Evolutionary conservation across 2,888 invertebrate genomes (phyloP), one percentile per base, ranked within the genome.

Genomic region (Brenthis hecate): DNA sequence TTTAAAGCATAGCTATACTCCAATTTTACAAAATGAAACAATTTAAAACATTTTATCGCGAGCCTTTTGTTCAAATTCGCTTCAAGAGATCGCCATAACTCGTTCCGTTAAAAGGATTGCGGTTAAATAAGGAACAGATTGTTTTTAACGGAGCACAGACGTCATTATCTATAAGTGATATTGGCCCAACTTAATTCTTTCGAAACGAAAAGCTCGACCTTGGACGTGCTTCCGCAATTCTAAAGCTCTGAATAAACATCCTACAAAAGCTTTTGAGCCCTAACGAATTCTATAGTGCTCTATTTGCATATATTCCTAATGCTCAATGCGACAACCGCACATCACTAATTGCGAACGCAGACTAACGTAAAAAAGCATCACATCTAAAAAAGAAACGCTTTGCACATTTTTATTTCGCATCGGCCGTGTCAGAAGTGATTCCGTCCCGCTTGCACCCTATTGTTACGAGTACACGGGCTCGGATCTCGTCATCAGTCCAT

Each of bases 281-380:
- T 76, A 73, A 72, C 74, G 74, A 74, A 76, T 71, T 74, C 75
- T 73, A 75, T 73, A 70, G 66, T 69, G 61, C 71, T 69, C 63
- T 82, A 89, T 91, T 89, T 88, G 86, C 90, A 89, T 90, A 81
- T 79, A 85, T 83, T 83, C 85, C 85, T 86, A 86, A 87, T 85
- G 79, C 84, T 84, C 87, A 83, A 84, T 84, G 83, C 83, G 87
- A 86, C 88, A 85, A 82, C 87, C 88, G 85, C 89, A 89, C 90
- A 91, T 87, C 89, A 90, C 92, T 92, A 92, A 92, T 92, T 92
- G 91, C 88, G 82, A 91, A 91, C 91, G 91, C 91, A 91, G 91
- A 92, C 92, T 89, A 89, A 89, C 87, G 87, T 85, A 92, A 92
- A 91, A 91, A 90, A 90, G 86, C 89, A 91, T 89, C 88, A 88